Evolutionary conservation across 2,113 vertebrate species (phyloP).

Genomic region (Percina caprodes): DNA sequence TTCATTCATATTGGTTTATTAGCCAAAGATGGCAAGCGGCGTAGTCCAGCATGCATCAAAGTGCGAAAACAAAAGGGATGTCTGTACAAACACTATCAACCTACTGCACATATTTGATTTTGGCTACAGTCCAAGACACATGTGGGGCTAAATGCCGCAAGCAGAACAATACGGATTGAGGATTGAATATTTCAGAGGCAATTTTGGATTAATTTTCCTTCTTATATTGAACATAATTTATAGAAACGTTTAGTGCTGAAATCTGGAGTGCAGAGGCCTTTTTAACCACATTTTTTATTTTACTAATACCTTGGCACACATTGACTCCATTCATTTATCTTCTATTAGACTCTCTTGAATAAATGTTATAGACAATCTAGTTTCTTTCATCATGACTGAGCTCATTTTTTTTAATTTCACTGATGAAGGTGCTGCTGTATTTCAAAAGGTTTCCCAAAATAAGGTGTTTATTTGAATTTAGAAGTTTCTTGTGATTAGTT

Average conservation of each 20-base stretch:
- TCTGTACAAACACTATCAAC: background rate
- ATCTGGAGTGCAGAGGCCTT: background rate
- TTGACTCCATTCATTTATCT: too few species aligned
- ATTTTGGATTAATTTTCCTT: background rate
- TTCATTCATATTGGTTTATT: background rate
- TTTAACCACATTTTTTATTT: background rate
- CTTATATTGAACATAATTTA: background rate
- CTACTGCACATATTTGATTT: conserved; percentile 19
- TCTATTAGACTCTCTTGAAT: too few species aligned
- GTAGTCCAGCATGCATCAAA: conserved; percentile 3
- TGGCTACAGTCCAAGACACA: conserved; percentile 52
- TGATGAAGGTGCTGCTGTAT: background rate
- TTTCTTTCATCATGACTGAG: background rate
- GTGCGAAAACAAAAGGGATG: conserved; percentile 23
- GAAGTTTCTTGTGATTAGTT: background rate
- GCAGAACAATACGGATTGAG: conserved; percentile 38
- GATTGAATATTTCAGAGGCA: conserved; percentile 22
- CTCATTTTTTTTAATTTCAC: background rate
- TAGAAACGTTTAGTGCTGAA: background rate
- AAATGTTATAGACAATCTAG: background rate
- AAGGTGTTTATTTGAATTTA: background rate
- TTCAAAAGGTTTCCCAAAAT: background rate
- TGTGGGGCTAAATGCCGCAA: conserved; percentile 38
- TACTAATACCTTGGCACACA: background rate
- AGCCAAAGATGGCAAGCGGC: background rate